phyloP scores from a whole-genome alignment of 2,113 vertebrate species.

The Dicentrarchus labrax region DNA sequence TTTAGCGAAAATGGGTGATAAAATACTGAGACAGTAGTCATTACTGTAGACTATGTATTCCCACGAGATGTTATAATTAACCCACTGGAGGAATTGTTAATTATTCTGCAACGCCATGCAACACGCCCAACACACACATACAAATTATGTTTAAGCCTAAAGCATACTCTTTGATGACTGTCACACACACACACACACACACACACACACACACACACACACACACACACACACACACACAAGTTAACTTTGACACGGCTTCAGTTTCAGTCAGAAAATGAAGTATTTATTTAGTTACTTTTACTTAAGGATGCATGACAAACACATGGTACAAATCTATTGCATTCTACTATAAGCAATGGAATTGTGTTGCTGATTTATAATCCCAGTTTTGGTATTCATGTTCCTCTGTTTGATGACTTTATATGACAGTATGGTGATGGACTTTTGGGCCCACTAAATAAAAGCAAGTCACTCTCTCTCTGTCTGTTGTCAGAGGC shows the following conservation, averaged over 20 bases:
- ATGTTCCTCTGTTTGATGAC: neutral
- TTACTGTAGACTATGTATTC: constrained; percentile 4
- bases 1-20: neutral
- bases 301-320: neutral
- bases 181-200: neutral
- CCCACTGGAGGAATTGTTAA: constrained; percentile 14
- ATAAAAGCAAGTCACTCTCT: neutral
- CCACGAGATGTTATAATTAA: constrained; percentile 44
- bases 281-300: neutral
- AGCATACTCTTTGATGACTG: neutral
- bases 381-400: neutral
- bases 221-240: no score
- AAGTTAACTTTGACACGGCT: neutral
- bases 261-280: neutral
- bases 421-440: neutral
- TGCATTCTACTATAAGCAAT: neutral
- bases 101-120: constrained; percentile 28
- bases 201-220: no score
- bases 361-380: neutral
- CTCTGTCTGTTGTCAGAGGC: neutral
- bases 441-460: neutral
- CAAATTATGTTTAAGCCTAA: constrained; percentile 2
- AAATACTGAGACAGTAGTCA: constrained; percentile 7
- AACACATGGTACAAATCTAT: neutral
- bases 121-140: constrained; percentile 33